These are phyloP conservation scores for Gila robusta DNA, from an alignment of 2,797 vertebrate species.

Conservation along the genomic window DNA sequence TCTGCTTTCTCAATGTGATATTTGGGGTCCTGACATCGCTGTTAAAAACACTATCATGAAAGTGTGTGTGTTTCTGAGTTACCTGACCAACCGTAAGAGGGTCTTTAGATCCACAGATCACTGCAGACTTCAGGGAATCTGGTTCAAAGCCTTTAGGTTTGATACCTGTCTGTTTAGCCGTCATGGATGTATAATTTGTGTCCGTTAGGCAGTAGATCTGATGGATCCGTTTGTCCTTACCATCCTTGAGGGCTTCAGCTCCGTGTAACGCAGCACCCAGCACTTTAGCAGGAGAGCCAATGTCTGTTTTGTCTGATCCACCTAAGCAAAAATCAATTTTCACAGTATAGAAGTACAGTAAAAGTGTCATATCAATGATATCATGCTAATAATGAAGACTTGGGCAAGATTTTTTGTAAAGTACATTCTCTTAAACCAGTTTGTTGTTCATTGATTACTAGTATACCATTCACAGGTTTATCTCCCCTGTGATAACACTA, in stretches of 20 bases:
- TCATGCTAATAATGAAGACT: too few relatives aligned
- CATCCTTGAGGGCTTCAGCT: constrained; percentile 48
- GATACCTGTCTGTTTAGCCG: constrained; percentile 37
- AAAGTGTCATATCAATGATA: neutral
- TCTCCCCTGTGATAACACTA: too few relatives aligned
- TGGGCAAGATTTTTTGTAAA: neutral
- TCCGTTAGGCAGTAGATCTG: constrained; percentile 46
- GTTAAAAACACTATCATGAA: neutral
- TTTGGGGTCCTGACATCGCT: constrained; percentile 41
- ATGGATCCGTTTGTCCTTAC: constrained; percentile 49
- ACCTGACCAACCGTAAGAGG: neutral
- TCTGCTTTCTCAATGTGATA: constrained; percentile 62
- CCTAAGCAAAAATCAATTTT: constrained; percentile 22
- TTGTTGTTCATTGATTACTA: neutral
- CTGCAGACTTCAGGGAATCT: constrained; percentile 49
- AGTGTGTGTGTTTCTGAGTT: constrained; percentile 25
- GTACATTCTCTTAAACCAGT: neutral
- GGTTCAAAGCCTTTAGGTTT: constrained; percentile 45
- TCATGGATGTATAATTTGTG: constrained; percentile 34
- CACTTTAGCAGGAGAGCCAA: constrained; percentile 45
- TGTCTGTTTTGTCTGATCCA: constrained; percentile 29
- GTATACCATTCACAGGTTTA: neutral
- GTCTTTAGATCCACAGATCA: constrained; percentile 43
- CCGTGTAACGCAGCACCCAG: constrained; percentile 46
- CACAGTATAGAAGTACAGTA: neutral